Evolutionary conservation across 2,888 invertebrate species (phyloP), one percentile per base, ranked within the genome.

Genomic region (Clitarchus hookeri): DNA sequence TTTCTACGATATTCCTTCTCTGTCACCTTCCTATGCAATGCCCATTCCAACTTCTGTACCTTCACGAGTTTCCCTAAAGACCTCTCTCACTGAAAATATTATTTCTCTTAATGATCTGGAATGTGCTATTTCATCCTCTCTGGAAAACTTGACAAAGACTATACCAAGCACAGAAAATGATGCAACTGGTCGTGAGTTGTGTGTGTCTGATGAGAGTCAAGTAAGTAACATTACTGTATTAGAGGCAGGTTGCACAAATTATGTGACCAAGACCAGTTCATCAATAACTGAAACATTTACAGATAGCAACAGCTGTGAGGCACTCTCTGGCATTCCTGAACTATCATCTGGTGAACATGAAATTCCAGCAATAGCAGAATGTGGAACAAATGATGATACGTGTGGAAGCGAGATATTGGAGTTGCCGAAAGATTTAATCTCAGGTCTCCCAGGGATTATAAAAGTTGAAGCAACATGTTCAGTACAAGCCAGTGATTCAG

Each of bases 1-100:
- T 83, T 87, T 87, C 85, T 87, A 86, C 84, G 85, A 86, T 44
- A 44, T 85, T 27, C 54, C 84, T 65, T 80, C 87, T 84, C 53
- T 86, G 48, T 27, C 44, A 48, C 44, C 83, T 48, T 44, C 86
- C 23, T 79, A 83, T 16, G 27, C 85, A 77, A 27, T 44, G 13
- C 19, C 84, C 83, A 44, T 84, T 84, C 86, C 84, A 80, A 25
- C 84, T 44, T 44, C 77, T 83, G 53, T 80, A 36, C 79, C 48
- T 79, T 48, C 36, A 36, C 53, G 13, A n/a, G 44, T 27, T 26
- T 53, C 25, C 79, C 53, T 53, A 80, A n/a, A 79, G 44, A 80
- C 65, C n/a, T 65, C 65, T 16, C 65, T 65, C 65, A 65, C 65
- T 16, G 65, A 19, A 65, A n/a, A 65, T 23, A 65, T 65, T 8